phyloP scores from a whole-genome alignment of 1,140 invertebrate genomes.

The Lepidostoma basale region DNA sequence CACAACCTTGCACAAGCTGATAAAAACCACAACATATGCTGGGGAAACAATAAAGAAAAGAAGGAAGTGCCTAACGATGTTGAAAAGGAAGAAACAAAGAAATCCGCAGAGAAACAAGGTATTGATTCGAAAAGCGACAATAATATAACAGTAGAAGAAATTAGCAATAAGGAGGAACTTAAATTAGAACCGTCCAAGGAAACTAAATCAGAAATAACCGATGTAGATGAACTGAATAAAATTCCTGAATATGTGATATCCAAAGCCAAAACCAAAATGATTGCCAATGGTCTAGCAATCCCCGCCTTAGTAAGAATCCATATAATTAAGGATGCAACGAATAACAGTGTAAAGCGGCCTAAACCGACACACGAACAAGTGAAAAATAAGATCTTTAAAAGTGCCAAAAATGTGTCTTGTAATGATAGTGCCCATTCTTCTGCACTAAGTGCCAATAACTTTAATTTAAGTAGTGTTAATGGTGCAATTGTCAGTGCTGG shows the following conservation, averaged over 20 bases:
- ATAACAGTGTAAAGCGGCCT: conserved; percentile 10
- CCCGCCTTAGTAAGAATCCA: conserved; percentile 43
- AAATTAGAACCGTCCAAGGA: conserved; percentile 14
- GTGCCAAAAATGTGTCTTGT: conserved; percentile 32
- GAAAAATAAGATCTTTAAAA: conserved; percentile 7
- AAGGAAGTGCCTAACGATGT: background rate
- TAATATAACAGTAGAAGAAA: conserved; percentile 10
- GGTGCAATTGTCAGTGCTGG: background rate
- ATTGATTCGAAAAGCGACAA: too few relatives aligned
- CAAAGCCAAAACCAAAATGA: conserved; percentile 26
- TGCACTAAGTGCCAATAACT: conserved; percentile 37
- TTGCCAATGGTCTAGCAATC: conserved; percentile 30
- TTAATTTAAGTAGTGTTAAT: conserved; percentile 17
- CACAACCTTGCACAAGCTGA: conserved; percentile 21
- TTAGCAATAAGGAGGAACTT: background rate
- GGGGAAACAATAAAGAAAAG: conserved; percentile 21
- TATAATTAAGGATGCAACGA: conserved; percentile 34
- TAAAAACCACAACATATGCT: conserved; percentile 41
- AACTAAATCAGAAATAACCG: background rate
- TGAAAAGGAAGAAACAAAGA: background rate
- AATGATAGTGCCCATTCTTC: conserved; percentile 15
- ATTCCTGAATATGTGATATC: conserved; percentile 38
- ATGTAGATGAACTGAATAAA: conserved; percentile 21
- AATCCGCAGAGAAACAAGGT: background rate
- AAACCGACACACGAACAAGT: background rate